Base-by-base conservation (phyloP, 2,888 invertebrate species). In the Melinopterus prodromus region DNA sequence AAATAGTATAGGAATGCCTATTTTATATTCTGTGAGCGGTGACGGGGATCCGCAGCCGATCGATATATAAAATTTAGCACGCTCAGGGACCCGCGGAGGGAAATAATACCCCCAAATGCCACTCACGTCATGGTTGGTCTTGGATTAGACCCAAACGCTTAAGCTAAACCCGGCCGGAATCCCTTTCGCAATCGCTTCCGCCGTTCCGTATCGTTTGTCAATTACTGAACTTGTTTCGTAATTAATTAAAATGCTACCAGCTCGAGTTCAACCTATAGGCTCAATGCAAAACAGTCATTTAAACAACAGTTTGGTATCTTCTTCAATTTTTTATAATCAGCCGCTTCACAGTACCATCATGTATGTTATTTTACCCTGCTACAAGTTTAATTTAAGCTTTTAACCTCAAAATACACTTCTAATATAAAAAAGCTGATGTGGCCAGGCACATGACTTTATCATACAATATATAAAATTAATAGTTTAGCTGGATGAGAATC, bases 41-140 rank as follows among this genome's bases (percentile, higher is more conserved):
- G 71, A 26, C 14, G 71, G 71, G 71, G 1, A 9, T 16, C 71
- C 26, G 71, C 71, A 16, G 71, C 71, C 26, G 71, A 26, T 71
- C 16, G 53, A 53, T 53, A 53, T 53, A 53, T 53, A 53, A 53
- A 53, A 53, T 53, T 53, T 53, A 53, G 53, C 53, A 53, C 53
- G 53, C 53, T 7, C 9, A 9, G 53, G 53, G 5, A 12, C 53
- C 12, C 53, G 9, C 12, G 53, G 53, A 53, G 53, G 53, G 53
- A 53, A 53, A 53, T 53, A 53, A 53, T 53, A 53, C 53, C 53
- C 5, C 53, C 53, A 53, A 53, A 53, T 53, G 53, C 53, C 53
- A 53, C 53, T 53, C 53, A 53, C 53, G 53, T 53, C 53, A 53
- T 53, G 53, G 53, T 3, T 53, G 53, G 53, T 53, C 53, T 53